Evolutionary conservation across 2,888 invertebrate genomes (phyloP).

Genomic region (Tetranychus piercei): DNA sequence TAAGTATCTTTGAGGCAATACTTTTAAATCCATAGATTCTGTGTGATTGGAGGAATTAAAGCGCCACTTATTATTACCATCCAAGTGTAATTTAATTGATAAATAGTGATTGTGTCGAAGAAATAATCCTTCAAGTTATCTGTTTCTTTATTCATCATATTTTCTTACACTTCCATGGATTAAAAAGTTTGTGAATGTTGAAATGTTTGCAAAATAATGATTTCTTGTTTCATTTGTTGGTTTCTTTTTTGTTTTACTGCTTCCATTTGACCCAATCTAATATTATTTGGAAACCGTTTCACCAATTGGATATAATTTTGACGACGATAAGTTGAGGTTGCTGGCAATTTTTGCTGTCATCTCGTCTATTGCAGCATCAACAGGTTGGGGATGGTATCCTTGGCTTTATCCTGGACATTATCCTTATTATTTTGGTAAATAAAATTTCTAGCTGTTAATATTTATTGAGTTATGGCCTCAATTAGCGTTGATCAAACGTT

Average conservation of each 20-base stretch:
- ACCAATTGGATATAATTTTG: background rate
- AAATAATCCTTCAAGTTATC: background rate
- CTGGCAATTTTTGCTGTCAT: background rate
- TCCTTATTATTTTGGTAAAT: background rate
- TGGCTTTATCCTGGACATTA: conserved; percentile 1
- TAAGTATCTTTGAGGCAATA: background rate
- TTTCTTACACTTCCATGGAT: background rate
- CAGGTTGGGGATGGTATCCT: background rate
- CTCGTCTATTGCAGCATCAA: background rate
- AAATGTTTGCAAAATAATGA: too few relatives aligned
- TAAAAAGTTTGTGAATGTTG: background rate
- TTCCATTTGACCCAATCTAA: background rate
- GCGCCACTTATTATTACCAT: background rate
- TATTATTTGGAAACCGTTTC: background rate
- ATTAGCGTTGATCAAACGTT: background rate
- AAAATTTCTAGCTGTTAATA: background rate
- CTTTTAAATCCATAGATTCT: background rate
- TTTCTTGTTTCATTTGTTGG: too few relatives aligned
- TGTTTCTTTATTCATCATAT: background rate
- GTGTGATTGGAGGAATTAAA: background rate
- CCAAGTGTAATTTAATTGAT: background rate
- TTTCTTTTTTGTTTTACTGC: too few relatives aligned
- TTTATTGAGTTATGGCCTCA: too few relatives aligned
- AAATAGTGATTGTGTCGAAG: background rate
- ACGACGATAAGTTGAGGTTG: background rate